These are phyloP conservation scores for Glaucidium brasilianum DNA, from an alignment of 2,113 vertebrate species.

Conservation along the genomic window DNA sequence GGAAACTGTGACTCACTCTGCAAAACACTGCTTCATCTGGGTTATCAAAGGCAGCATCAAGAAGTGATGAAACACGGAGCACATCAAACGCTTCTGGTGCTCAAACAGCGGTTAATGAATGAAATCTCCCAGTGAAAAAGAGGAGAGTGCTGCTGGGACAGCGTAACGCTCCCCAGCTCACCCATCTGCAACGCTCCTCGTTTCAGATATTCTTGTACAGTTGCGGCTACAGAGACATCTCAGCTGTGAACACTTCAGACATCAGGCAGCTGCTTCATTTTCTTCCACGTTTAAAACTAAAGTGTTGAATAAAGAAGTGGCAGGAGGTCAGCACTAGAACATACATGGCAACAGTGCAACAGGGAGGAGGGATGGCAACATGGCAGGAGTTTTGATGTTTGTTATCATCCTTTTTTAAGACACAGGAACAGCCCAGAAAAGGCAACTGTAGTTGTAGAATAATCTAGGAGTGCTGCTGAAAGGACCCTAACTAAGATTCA, in stretches of 20 bases:
- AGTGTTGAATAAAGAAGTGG: accelerated
- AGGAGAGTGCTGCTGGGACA: too few relatives aligned
- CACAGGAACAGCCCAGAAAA: not conserved
- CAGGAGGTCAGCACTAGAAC: not conserved
- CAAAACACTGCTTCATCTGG: not conserved
- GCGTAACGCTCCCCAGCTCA: not conserved
- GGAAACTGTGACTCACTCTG: not conserved
- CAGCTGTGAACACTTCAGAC: not conserved
- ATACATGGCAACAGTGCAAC: too few relatives aligned
- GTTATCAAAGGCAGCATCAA: not conserved
- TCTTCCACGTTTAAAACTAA: not conserved
- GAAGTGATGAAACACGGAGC: not conserved
- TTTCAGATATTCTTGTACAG: not conserved
- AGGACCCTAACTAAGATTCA: not conserved
- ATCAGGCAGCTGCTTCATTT: not conserved
- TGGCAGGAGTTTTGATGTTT: not conserved
- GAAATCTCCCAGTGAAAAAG: not conserved
- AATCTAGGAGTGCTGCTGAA: not conserved
- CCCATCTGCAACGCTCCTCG: accelerated
- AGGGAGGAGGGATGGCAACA: not conserved
- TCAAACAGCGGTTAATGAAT: accelerated
- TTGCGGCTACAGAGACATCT: not conserved
- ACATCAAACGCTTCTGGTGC: not conserved
- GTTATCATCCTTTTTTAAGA: not conserved
- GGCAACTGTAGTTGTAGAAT: not conserved